phyloP scores from a whole-genome alignment of 2,888 invertebrate species.

The Agrotis puta region DNA sequence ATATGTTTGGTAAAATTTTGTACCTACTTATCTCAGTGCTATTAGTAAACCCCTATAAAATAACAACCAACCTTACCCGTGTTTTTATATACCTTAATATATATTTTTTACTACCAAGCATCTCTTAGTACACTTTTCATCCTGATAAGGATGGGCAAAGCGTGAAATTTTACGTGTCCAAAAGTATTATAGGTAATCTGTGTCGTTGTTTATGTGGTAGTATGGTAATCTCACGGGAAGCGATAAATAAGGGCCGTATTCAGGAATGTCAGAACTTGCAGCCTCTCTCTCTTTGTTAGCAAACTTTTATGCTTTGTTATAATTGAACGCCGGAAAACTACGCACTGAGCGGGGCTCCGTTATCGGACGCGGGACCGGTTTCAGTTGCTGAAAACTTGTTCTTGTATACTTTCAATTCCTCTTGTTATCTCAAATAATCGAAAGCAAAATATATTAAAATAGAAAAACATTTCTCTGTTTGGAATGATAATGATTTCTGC shows the following conservation, averaged over 20 bases:
- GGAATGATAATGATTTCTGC: not conserved
- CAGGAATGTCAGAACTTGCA: conserved; percentile 73
- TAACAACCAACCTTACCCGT: conserved; percentile 38
- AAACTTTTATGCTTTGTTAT: conserved; percentile 78
- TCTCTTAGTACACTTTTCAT: conserved; percentile 63
- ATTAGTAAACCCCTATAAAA: conserved; percentile 66
- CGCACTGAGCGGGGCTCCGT: conserved; percentile 50
- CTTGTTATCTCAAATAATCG: not conserved
- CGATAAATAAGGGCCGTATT: conserved; percentile 76
- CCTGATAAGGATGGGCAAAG: conserved; percentile 65
- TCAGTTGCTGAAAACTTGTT: conserved; percentile 41
- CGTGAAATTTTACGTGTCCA: conserved; percentile 74
- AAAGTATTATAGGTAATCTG: conserved; percentile 69
- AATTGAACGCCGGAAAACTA: conserved; percentile 71
- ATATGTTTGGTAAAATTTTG: conserved; percentile 54
- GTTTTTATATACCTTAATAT: conserved; percentile 59
- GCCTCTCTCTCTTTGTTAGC: conserved; percentile 74
- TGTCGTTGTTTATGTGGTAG: conserved; percentile 74
- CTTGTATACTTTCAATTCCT: conserved; percentile 29
- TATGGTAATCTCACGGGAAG: conserved; percentile 78
- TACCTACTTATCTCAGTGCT: conserved; percentile 58
- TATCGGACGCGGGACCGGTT: conserved; percentile 31
- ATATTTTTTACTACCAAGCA: conserved; percentile 63
- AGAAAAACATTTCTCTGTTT: not conserved
- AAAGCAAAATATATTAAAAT: not conserved